Evolutionary conservation across 2,797 vertebrate genomes (phyloP), one percentile per base, ranked within the genome.

Genomic region (Sebastes melanostomus): DNA sequence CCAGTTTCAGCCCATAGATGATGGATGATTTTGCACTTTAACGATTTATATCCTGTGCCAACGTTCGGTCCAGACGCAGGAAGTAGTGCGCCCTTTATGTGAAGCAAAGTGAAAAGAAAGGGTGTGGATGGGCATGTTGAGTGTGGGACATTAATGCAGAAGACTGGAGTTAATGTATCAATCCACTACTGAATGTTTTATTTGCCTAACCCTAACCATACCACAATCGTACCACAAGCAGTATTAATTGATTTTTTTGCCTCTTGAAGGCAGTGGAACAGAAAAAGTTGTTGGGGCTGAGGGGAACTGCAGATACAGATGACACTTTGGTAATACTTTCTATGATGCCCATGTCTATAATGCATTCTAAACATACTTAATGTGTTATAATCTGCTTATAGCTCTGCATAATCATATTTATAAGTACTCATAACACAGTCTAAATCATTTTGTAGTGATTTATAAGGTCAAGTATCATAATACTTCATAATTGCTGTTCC

Each of bases 101-200:
- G 10, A 3, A 42, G 10, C 14, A 6, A 54, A 32, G 18, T 0
- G 8, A 16, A 14, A 29, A 62, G 24, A 36, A 20, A 7, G 2
- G 2, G n/a, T 42, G 5, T 34, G 11, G 1, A 60, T 24, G 55
- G 8, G 3, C 18, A 22, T 66, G 73, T 22, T 24, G 38, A 61
- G 58, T 12, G 11, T 76, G 3, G 42, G 25, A 59, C 62, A 25
- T 34, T 27, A 3, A 58, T 50, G 25, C 52, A 16, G n/a, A 0
- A 54, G 25, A n/a, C 34, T 52, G 46, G 18, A 52, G 16, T 52
- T 8, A 52, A 20, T 52, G 7, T 52, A 52, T 20, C 16, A 5
- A 11, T 62, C 58, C 20, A 2, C 2, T 38, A 11, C 20, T 22
- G 8, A 29, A 16, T 22, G 11, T 22, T 22, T 22, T 3, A 54